Evolutionary conservation across 2,888 invertebrate genomes (phyloP).

Genomic region (Noctua janthe): DNA sequence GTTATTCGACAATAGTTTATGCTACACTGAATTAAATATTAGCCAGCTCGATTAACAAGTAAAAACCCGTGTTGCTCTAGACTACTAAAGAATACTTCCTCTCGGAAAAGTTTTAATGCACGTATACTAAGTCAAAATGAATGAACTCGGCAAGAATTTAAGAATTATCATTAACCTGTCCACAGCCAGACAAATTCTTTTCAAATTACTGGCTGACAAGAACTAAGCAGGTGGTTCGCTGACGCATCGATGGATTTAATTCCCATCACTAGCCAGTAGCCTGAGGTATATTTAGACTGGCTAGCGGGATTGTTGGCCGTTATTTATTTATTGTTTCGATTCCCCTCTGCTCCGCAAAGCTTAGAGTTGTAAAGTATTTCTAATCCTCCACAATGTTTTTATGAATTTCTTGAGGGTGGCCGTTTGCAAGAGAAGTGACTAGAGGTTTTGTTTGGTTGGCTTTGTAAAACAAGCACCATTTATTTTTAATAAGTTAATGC

Average conservation of each 20-base stretch:
- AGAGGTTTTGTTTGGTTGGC: background rate
- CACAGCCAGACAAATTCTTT: background rate
- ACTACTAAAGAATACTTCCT: background rate
- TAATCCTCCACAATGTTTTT: slow-evolving; percentile 8
- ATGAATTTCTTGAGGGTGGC: background rate
- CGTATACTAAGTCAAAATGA: background rate
- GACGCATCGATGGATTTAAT: slow-evolving; percentile 20
- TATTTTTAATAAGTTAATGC: background rate
- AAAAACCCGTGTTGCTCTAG: background rate
- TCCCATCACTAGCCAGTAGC: slow-evolving; percentile 12
- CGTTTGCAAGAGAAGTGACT: background rate
- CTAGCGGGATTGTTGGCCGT: background rate
- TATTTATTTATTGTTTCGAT: slow-evolving; percentile 34
- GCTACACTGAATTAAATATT: no score
- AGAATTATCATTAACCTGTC: background rate
- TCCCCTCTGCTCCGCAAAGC: background rate
- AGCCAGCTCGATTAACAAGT: background rate
- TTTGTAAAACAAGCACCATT: background rate
- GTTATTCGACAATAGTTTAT: background rate
- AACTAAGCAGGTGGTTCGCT: slow-evolving; percentile 7
- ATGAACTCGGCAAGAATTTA: background rate
- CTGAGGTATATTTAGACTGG: slow-evolving; percentile 18
- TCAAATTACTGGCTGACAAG: background rate
- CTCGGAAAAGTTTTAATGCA: background rate
- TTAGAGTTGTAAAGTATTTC: slow-evolving; percentile 21